These are phyloP conservation scores for Agonopterix heracliana DNA, from an alignment of 2,888 invertebrate genomes.

Conservation along the genomic window DNA sequence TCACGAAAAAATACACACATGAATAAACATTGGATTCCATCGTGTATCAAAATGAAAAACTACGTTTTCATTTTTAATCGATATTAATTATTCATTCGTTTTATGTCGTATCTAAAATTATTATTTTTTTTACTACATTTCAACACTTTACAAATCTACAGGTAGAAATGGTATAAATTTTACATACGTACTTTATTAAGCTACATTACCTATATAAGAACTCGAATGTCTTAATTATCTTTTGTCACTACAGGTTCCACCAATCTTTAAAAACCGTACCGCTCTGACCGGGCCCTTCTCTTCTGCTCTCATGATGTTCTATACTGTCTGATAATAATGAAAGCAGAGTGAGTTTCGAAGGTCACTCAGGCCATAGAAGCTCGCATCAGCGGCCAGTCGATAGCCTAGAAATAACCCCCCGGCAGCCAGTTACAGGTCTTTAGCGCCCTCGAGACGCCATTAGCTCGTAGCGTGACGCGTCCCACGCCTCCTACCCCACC, in stretches of 20 bases:
- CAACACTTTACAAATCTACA: neutral
- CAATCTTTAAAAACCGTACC: constrained; percentile 27
- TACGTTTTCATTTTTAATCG: no score
- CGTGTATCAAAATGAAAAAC: neutral
- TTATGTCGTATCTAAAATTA: no score
- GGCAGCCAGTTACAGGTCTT: constrained; percentile 74
- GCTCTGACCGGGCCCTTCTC: constrained; percentile 28
- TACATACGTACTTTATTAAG: neutral
- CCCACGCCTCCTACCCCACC: constrained; percentile 39
- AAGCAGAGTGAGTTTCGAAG: constrained; percentile 36
- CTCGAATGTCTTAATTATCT: constrained; percentile 13
- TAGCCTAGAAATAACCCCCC: constrained; percentile 69
- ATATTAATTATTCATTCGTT: no score
- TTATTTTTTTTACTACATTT: neutral
- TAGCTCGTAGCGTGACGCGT: constrained; percentile 47
- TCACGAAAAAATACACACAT: neutral
- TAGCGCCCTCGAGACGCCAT: constrained; percentile 65
- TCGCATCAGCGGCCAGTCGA: constrained; percentile 57
- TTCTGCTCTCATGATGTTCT: constrained; percentile 16
- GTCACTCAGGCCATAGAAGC: constrained; percentile 37
- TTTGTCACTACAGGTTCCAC: constrained; percentile 62
- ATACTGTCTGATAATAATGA: neutral
- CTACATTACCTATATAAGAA: neutral
- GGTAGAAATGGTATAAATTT: neutral
- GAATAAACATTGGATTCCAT: neutral